Evolutionary conservation across 2,888 invertebrate genomes (phyloP).

Genomic region (Diadegma fenestrale): DNA sequence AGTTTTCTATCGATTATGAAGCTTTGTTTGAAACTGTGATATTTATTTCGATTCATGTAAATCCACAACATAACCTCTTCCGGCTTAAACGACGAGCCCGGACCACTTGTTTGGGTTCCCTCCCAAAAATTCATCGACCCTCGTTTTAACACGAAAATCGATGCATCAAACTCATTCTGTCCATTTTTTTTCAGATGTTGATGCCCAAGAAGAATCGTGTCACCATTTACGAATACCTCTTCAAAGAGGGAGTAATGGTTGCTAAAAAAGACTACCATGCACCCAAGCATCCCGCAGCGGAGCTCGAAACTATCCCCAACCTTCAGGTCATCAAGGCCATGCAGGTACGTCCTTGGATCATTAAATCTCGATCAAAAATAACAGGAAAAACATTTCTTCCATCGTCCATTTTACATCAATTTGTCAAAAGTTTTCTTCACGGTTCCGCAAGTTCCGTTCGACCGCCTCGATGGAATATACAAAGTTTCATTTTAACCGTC

Average conservation of each 20-base stretch:
- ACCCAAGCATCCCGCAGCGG: slow-evolving; percentile 97
- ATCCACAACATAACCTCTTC: slow-evolving; percentile 46
- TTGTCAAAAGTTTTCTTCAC: too few species aligned
- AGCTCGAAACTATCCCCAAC: slow-evolving; percentile 97
- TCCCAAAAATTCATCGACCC: background rate
- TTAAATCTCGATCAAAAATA: background rate
- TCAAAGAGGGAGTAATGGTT: slow-evolving; percentile 99
- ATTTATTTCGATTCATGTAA: too few species aligned
- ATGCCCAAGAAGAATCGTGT: slow-evolving; percentile 99
- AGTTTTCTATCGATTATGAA: background rate
- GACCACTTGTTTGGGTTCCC: background rate
- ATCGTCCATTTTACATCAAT: background rate
- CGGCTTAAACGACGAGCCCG: background rate
- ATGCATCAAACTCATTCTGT: background rate
- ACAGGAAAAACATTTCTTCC: background rate
- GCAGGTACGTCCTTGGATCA: slow-evolving; percentile 87
- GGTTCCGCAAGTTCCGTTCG: too few species aligned
- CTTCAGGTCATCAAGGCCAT: slow-evolving; percentile 99
- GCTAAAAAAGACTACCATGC: slow-evolving; percentile 99
- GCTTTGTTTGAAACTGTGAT: background rate
- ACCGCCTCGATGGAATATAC: too few species aligned
- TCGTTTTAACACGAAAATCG: background rate
- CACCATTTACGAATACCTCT: slow-evolving; percentile 98
- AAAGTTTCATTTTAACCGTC: too few species aligned
- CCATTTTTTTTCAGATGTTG: slow-evolving; percentile 91